These are phyloP conservation scores for Coilia nasus DNA, from an alignment of 2,797 vertebrate species.

Conservation along the genomic window DNA sequence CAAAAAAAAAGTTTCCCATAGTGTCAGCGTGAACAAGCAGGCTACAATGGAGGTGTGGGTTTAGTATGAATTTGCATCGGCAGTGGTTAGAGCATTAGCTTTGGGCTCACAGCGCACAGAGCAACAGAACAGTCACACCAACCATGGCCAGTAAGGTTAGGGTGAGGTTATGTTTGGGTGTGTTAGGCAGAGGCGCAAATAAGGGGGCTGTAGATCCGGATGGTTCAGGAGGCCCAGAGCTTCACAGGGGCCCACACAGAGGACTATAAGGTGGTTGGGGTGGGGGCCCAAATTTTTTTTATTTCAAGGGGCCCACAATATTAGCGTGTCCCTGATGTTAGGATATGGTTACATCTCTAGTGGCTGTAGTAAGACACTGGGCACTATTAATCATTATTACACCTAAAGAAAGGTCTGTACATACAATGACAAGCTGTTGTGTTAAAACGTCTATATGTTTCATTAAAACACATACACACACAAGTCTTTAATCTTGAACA, in stretches of 20 bases:
- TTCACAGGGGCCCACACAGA: too few species aligned
- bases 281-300: too few species aligned
- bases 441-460: background rate
- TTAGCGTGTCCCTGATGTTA: too few species aligned
- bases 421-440: background rate
- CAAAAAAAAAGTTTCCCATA: background rate
- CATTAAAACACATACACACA: background rate
- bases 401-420: background rate
- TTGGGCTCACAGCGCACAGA: background rate
- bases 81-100: background rate
- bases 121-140: background rate
- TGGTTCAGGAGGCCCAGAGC: too few species aligned
- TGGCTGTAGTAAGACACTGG: background rate
- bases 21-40: background rate
- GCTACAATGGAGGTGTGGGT: background rate
- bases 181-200: too few species aligned
- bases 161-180: too few species aligned
- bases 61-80: background rate
- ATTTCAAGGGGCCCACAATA: too few species aligned
- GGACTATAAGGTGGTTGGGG: too few species aligned
- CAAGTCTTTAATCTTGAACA: background rate
- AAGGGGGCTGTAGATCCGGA: too few species aligned
- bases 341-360: background rate
- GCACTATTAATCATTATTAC: background rate
- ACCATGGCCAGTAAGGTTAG: background rate